Base-by-base conservation (phyloP, 1,140 invertebrate genomes). In the Zaprionus inermis region DNA sequence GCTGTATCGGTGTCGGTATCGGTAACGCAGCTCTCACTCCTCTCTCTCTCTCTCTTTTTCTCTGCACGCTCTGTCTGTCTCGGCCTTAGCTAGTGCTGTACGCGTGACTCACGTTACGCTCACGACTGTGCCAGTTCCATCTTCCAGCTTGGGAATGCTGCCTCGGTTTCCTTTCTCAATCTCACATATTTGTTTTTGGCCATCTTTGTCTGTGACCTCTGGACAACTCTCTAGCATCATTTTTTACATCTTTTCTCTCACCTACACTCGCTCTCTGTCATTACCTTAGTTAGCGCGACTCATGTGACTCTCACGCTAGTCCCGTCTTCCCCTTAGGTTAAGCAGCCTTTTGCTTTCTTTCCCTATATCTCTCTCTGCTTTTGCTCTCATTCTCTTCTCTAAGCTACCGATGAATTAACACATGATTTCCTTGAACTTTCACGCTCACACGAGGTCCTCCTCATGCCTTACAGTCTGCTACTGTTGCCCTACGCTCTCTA, bases 1-100 rank as follows among this genome's bases (percentile, higher is more conserved):
- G 44, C 41, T 66, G 36, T 81, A 64, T 75, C 72, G 59, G 66
- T 71, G 67, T 71, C 41, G 44, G 41, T 59, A 71, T 75, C 67
- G 52, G 24, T 56, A 63, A 63, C 46, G 34, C 38, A 28, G 44
- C 60, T 64, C 16, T 24, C 18, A 34, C 61, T 64, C 20, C 49
- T 63, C 38, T 24, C 18, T 6, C n/a, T 57, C 24, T 20, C 44
- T 49, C 10, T 22, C 38, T 44, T n/a, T 44, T n/a, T 5, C 38
- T 44, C 4, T 44, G n/a, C 36, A 14, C 36, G 14, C 36, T 44
- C 10, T 22, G 18, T 12, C 18, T 28, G 9, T 46, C 3, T 10
- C 28, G 51, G 16, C 1, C 49, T 63, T 38, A 22, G 0, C 22
- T 51, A 61, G 44, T 49, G 59, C 6, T 61, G 59, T 22, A 41